Evolutionary conservation across 2,113 vertebrate genomes (phyloP).

Genomic region (Geococcyx californianus): DNA sequence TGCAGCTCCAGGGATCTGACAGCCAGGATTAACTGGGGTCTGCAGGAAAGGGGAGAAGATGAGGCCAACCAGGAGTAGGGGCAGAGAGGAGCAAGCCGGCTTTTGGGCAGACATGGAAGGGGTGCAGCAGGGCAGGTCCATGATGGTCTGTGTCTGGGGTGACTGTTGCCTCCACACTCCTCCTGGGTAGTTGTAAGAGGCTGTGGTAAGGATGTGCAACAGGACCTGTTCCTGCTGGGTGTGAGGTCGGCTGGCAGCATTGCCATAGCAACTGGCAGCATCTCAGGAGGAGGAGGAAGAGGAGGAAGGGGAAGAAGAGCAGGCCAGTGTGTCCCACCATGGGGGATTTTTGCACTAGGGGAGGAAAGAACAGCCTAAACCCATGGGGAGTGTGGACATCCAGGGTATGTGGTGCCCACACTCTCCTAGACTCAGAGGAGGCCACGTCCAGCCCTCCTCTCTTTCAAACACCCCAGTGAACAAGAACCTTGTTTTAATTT

Average conservation of each 20-base stretch:
- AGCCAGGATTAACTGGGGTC: not conserved
- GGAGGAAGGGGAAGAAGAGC: not conserved
- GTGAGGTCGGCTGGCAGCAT: not conserved
- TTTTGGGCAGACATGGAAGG: not conserved
- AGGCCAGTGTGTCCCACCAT: not conserved
- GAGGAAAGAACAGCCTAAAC: not conserved
- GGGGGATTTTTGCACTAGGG: not conserved
- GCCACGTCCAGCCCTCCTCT: not conserved
- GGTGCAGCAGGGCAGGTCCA: not conserved
- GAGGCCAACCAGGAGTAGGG: not conserved
- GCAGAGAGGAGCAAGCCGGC: not conserved
- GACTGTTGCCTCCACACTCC: too few relatives aligned
- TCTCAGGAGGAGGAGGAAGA: not conserved
- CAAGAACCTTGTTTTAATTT: not conserved
- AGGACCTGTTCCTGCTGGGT: not conserved
- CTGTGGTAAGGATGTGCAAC: not conserved
- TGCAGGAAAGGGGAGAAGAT: not conserved
- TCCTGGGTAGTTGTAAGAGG: not conserved
- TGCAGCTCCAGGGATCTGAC: not conserved
- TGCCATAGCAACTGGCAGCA: not conserved
- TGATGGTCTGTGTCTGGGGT: accelerated
- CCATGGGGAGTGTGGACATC: accelerated
- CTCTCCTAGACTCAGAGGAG: accelerated
- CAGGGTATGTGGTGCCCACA: not conserved
- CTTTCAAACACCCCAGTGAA: not conserved